Percentiles rank a stretch among this genome's conserved stretches.
phyloP scores from a whole-genome alignment of 2,888 invertebrate genomes.

The Cryptus armator region DNA sequence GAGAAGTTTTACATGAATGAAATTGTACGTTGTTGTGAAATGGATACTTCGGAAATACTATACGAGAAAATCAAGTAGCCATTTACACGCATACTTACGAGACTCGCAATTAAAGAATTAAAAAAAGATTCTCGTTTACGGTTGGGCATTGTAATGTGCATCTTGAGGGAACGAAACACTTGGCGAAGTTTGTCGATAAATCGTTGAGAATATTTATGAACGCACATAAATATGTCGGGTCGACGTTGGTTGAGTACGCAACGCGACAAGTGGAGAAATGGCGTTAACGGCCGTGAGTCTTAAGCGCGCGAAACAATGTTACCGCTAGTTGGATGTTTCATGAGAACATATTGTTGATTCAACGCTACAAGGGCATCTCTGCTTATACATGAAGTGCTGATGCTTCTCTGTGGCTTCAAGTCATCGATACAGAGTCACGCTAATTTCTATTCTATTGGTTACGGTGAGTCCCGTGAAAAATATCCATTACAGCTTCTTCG shows the following conservation, averaged over 20 bases:
- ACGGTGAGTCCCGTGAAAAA: conserved; percentile 17
- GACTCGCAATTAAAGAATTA: conserved; percentile 30
- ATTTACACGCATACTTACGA: neutral
- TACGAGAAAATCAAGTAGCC: conserved; percentile 25
- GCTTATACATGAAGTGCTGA: neutral
- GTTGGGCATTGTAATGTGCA: conserved; percentile 2
- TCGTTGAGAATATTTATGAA: conserved; percentile 62
- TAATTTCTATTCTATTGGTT: conserved; percentile 23
- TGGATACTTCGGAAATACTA: neutral
- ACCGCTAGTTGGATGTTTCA: conserved; percentile 29
- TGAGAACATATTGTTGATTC: conserved; percentile 18
- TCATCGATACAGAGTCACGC: conserved; percentile 33
- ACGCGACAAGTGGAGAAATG: conserved; percentile 54
- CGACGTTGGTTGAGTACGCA: conserved; percentile 45
- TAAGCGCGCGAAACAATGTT: conserved; percentile 43
- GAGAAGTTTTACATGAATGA: neutral
- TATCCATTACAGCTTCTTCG: conserved; percentile 28
- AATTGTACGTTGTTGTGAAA: conserved; percentile 6
- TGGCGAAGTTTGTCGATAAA: conserved; percentile 36
- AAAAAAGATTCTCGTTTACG: conserved; percentile 41
- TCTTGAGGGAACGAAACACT: conserved; percentile 11
- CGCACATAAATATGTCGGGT: conserved; percentile 55
- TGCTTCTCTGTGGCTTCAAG: neutral
- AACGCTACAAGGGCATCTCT: neutral
- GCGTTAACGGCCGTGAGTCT: conserved; percentile 53